Percentiles rank a stretch among this genome's conserved stretches.
Conservation (phyloP, 35 echinoderm and acorn worm species). For the Anneissia japonica region DNA sequence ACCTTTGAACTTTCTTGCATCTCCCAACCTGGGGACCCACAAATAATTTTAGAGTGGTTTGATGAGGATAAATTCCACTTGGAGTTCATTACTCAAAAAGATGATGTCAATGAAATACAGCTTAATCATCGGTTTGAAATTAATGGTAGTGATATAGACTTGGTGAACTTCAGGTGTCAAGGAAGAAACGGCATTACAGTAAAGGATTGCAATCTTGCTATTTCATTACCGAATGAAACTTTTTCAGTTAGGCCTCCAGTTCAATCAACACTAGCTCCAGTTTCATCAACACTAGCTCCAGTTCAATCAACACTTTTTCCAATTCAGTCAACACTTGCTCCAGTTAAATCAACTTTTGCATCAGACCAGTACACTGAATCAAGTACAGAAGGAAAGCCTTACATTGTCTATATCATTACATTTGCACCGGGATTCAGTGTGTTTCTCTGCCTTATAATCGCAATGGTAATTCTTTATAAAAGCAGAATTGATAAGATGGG, state of each 20-base stretch:
- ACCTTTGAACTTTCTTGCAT: neutral
- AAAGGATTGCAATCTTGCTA: too few relatives aligned
- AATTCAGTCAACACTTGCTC: too few relatives aligned
- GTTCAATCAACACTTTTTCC: too few relatives aligned
- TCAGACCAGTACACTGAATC: neutral
- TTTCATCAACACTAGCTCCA: too few relatives aligned
- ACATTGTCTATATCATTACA: neutral
- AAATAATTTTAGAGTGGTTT: neutral
- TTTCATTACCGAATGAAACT: too few relatives aligned
- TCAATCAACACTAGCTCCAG: too few relatives aligned
- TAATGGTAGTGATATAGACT: neutral
- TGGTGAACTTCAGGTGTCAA: neutral
- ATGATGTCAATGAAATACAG: neutral
- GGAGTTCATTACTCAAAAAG: neutral
- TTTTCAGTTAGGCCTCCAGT: too few relatives aligned
- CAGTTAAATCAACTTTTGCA: too few relatives aligned
- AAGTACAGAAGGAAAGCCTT: neutral
- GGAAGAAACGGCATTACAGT: too few relatives aligned
- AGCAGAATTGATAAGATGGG: too few relatives aligned
- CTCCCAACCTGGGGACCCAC: neutral
- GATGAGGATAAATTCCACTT: neutral
- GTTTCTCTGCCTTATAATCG: neutral
- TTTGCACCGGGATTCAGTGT: neutral
- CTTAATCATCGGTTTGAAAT: neutral
- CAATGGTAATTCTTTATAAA: neutral